These are phyloP conservation scores for Thyatira batis DNA, from an alignment of 2,888 invertebrate species.

Conservation along the genomic window DNA sequence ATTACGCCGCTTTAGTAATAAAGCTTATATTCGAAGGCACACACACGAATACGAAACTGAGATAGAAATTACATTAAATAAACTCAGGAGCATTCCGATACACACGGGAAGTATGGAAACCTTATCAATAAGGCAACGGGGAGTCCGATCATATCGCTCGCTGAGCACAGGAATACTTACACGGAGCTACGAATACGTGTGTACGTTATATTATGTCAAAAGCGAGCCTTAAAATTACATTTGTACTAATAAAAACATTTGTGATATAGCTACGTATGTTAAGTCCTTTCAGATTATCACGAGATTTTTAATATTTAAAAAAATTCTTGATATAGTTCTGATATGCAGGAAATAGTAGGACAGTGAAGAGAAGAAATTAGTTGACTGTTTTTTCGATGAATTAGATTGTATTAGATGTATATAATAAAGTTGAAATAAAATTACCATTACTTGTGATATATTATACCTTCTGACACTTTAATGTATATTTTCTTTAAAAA, in stretches of 20 bases:
- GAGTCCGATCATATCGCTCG: conserved; percentile 75
- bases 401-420: no score
- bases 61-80: conserved; percentile 70
- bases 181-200: conserved; percentile 59
- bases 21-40: conserved; percentile 8
- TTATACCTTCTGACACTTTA: background rate
- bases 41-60: conserved; percentile 35
- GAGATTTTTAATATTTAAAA: background rate
- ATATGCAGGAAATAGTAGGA: no score
- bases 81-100: conserved; percentile 76
- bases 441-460: background rate
- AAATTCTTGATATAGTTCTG: background rate
- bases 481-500: background rate
- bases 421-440: no score
- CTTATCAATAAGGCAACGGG: conserved; percentile 80
- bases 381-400: no score
- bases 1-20: background rate
- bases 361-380: no score
- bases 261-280: background rate
- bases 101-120: conserved; percentile 78
- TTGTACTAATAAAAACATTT: background rate
- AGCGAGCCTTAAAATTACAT: conserved; percentile 50
- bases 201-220: conserved; percentile 62
- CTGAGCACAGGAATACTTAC: conserved; percentile 60
- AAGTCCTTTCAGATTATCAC: background rate